Evolutionary conservation across 2,113 vertebrate species (phyloP).

Genomic region (Sylvilagus bachmani): DNA sequence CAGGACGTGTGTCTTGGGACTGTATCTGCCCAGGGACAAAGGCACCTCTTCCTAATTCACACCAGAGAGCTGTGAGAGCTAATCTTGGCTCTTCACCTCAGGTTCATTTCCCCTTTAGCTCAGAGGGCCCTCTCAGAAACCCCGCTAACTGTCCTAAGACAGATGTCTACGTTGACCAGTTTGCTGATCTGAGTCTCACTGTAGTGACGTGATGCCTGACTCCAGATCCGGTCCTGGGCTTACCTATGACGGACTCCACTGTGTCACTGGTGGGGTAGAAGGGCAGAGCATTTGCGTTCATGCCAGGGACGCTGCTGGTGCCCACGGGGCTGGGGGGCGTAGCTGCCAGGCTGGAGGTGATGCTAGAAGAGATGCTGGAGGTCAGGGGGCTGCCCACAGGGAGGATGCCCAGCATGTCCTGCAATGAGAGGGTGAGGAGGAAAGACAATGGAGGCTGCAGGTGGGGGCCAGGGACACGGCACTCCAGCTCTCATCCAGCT

Average conservation of each 20-base stretch:
- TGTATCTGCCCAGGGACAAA: background rate
- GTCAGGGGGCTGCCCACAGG: conserved; percentile 96
- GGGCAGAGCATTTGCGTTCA: conserved; percentile 99
- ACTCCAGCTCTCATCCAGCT: background rate
- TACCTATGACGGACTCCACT: conserved; percentile 98
- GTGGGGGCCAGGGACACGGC: background rate
- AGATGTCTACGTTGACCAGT: background rate
- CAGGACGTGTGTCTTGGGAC: fast-evolving
- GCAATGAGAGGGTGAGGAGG: conserved; percentile 81
- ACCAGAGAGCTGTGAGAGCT: background rate
- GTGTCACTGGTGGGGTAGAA: conserved; percentile 99
- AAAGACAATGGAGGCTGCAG: background rate
- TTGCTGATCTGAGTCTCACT: background rate
- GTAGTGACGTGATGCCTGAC: background rate
- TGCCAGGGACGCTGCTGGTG: conserved; percentile 94
- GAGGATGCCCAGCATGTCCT: conserved; percentile 96
- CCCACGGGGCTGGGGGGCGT: conserved; percentile 97
- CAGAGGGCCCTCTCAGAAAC: background rate
- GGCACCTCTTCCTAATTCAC: background rate
- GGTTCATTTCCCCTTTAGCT: background rate
- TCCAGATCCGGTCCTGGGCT: conserved; percentile 56
- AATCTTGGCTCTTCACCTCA: background rate
- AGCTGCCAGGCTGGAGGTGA: conserved; percentile 97
- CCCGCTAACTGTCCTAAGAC: background rate
- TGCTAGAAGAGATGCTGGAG: conserved; percentile 96